A percentile compares a stretch with the other conserved stretches of the same genome.
phyloP scores from a whole-genome alignment of 1,140 invertebrate genomes.

The Marisa cornuarietis region DNA sequence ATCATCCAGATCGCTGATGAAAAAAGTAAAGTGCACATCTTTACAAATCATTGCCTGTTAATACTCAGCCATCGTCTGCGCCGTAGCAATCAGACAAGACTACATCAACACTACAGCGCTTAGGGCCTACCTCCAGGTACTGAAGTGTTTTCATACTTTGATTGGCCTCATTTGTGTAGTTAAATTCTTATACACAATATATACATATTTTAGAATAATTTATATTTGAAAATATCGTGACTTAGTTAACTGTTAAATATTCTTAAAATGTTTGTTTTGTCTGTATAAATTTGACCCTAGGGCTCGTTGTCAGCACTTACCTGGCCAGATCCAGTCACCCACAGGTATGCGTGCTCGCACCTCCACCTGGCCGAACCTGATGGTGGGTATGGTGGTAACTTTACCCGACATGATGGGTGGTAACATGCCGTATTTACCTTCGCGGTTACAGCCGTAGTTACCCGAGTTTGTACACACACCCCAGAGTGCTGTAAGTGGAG shows the following conservation, averaged over 20 bases:
- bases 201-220: too few relatives aligned
- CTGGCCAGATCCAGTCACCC: conserved; percentile 83
- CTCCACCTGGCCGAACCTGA: conserved; percentile 78
- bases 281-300: too few relatives aligned
- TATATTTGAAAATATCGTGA: too few relatives aligned
- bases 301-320: conserved; percentile 61
- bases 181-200: too few relatives aligned
- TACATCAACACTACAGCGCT: too few relatives aligned
- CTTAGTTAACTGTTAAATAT: too few relatives aligned
- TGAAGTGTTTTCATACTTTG: too few relatives aligned
- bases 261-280: too few relatives aligned
- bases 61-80: too few relatives aligned
- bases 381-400: conserved; percentile 74
- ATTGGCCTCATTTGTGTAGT: too few relatives aligned
- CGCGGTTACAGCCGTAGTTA: conserved; percentile 43
- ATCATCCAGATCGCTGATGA: conserved; percentile 63
- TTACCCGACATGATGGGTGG: conserved; percentile 70
- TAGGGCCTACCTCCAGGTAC: too few relatives aligned
- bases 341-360: conserved; percentile 77
- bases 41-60: not conserved
- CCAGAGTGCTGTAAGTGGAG: conserved; percentile 28
- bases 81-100: too few relatives aligned
- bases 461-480: conserved; percentile 41
- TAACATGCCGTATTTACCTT: conserved; percentile 31
- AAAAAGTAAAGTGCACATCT: not conserved